Evolutionary conservation across 1,140 invertebrate species (phyloP).

Genomic region (Rhopalosiphum maidis): DNA sequence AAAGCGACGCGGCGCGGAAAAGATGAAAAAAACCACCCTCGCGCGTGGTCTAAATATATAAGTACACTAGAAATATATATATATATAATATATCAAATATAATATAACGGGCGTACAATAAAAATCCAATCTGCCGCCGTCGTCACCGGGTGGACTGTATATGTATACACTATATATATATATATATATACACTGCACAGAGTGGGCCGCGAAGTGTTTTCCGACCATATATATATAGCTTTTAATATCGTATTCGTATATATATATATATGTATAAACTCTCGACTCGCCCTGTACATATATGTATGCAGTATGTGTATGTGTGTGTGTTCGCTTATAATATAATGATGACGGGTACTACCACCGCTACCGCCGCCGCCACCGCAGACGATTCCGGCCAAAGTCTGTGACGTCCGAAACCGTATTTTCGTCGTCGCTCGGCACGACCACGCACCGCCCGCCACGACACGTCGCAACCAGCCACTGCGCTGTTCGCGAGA

Average conservation of each 20-base stretch:
- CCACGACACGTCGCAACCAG: too few species aligned
- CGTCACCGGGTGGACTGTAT: neutral
- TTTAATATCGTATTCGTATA: neutral
- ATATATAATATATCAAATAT: neutral
- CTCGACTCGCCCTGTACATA: neutral
- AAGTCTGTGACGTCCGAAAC: slow-evolving; percentile 4
- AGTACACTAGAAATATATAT: neutral
- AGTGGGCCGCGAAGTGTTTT: slow-evolving; percentile 11
- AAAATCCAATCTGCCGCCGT: slow-evolving; percentile 6
- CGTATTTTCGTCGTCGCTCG: neutral
- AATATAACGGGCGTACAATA: neutral
- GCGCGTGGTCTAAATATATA: slow-evolving; percentile 13
- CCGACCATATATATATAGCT: neutral
- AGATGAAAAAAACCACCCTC: slow-evolving; percentile 9
- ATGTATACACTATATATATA: neutral
- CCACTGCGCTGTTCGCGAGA: neutral
- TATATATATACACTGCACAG: too few species aligned
- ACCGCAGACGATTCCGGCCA: neutral
- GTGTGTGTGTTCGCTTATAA: neutral
- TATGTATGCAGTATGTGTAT: neutral
- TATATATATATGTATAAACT: too few species aligned
- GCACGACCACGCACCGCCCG: too few species aligned
- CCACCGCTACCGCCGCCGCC: too few species aligned
- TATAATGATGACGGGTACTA: neutral
- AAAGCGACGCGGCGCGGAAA: neutral